These are phyloP conservation scores for Drosophila helvetica DNA, from an alignment of 2,888 invertebrate species.

Conservation along the genomic window DNA sequence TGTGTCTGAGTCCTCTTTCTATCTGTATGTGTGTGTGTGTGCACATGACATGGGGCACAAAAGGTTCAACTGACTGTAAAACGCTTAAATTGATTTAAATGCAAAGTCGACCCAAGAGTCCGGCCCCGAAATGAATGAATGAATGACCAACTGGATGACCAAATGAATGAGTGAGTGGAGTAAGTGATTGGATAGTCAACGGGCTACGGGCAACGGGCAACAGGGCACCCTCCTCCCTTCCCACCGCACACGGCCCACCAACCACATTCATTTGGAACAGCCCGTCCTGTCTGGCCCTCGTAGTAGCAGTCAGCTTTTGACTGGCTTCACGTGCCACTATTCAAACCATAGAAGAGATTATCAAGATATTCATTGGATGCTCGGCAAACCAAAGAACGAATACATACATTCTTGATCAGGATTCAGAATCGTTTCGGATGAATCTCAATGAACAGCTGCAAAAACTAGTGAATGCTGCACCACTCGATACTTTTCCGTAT, in stretches of 20 bases:
- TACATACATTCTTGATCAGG: too few relatives aligned
- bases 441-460: too few relatives aligned
- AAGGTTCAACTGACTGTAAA: conserved; percentile 76
- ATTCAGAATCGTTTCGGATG: too few relatives aligned
- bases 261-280: conserved; percentile 4
- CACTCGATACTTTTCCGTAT: too few relatives aligned
- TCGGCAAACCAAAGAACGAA: too few relatives aligned
- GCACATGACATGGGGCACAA: conserved; percentile 59
- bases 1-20: conserved; percentile 4
- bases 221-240: background rate
- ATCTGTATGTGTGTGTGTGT: conserved; percentile 31
- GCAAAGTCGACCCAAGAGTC: conserved; percentile 66
- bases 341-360: background rate
- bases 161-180: conserved; percentile 45
- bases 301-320: conserved; percentile 22
- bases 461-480: too few relatives aligned
- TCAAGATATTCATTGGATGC: background rate
- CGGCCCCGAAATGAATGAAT: conserved; percentile 33
- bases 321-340: conserved; percentile 3
- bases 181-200: conserved; percentile 49
- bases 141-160: conserved; percentile 34
- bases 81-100: conserved; percentile 78
- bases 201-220: conserved; percentile 10
- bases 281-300: conserved; percentile 10
- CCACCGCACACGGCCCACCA: background rate